Evolutionary conservation across 2,888 invertebrate genomes (phyloP), one percentile per base, ranked within the genome.

Genomic region (Spodoptera exigua): DNA sequence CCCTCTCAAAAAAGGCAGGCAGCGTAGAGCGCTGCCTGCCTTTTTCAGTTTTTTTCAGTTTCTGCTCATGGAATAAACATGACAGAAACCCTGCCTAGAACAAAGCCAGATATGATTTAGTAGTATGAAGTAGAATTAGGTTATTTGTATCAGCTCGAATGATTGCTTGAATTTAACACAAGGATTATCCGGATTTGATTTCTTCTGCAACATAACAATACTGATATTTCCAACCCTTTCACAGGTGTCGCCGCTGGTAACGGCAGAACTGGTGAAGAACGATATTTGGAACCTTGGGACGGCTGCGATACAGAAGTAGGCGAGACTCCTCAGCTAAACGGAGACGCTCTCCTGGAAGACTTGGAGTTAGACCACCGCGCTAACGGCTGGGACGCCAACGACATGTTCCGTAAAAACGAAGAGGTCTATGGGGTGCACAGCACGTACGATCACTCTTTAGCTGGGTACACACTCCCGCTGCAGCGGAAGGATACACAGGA

Each of bases 321-420:
- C 12, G 94, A 95, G 80, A 61, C 93, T 77, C 89, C 91, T 66
- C 89, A 95, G 81, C 87, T 95, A 21, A 95, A 95, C 87, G 96
- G 95, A 11, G 95, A 93, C 80, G 95, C 95, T 45, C 94, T 95
- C 27, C 95, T 96, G 59, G 96, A 96, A 44, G 97, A 97, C 78
- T 87, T 97, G 54, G 96, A 96, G 74, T 89, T 97, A 59, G 97
- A 97, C 83, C 95, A 96, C 76, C 95, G 96, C 73, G 95, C 96
- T 90, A 98, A 98, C 94, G 99, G 99, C 61, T 99, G 99, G 99
- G 98, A 99, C 94, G 97, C 97, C 2, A 96, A 97, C 89, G 99
- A 99, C 78, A 99, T 99, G 99, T 99, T 99, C 92, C 95, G 97
- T 72, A 98, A 97, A 88, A 99, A 99, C 92, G 98, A 98, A 88